These are phyloP conservation scores for Enteromius radiatus DNA, from an alignment of 2,797 vertebrate species.

Conservation along the genomic window DNA sequence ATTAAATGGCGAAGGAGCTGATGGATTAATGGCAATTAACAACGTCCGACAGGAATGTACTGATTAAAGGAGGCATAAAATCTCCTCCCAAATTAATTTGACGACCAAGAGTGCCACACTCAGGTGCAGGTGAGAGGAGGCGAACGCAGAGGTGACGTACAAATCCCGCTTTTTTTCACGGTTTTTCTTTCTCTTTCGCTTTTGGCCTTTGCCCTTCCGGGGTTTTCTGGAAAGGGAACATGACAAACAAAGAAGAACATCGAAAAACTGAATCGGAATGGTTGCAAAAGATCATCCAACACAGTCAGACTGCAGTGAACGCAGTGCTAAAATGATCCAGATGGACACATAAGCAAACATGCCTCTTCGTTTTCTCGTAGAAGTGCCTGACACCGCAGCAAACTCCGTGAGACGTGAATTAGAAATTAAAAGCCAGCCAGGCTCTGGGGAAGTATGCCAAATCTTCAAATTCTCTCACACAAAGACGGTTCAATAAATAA, in stretches of 20 bases:
- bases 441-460: not conserved
- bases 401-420: not conserved
- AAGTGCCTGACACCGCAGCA: not conserved
- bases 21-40: conserved; percentile 67
- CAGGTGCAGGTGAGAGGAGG: conserved; percentile 78
- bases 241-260: conserved; percentile 50
- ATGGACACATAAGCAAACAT: conserved; percentile 15
- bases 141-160: conserved; percentile 85
- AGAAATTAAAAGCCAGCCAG: not conserved
- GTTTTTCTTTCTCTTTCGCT: conserved; percentile 99
- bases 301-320: conserved; percentile 41
- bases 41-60: conserved; percentile 37
- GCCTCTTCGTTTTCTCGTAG: conserved; percentile 3
- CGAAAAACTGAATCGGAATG: conserved; percentile 53
- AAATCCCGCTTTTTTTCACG: conserved; percentile 85
- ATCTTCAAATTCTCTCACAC: not conserved
- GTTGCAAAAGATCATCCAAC: conserved; percentile 46
- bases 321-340: conserved; percentile 37
- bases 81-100: conserved; percentile 81
- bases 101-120: conserved; percentile 77
- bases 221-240: conserved; percentile 92
- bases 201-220: conserved; percentile 94
- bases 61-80: conserved; percentile 77
- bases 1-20: conserved; percentile 17
- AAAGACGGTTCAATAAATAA: not conserved